phyloP scores from a whole-genome alignment of 2,888 invertebrate genomes.

The Cryptocephalus primarius region DNA sequence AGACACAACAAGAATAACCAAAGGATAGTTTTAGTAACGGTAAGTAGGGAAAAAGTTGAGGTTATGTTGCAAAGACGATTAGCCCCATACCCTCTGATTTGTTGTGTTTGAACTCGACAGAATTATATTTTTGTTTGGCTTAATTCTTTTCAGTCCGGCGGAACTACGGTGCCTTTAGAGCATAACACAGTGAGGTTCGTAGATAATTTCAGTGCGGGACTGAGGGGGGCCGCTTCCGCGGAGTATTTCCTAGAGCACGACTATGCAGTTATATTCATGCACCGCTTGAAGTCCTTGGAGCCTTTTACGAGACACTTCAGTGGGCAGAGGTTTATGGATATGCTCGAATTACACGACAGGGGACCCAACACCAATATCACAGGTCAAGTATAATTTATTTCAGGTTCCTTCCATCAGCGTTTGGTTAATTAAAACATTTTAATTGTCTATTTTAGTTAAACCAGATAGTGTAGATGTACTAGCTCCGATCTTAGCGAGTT shows the following conservation, averaged over 20 bases:
- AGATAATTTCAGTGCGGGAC: conserved; percentile 97
- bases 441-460: conserved; percentile 43
- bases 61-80: conserved; percentile 13
- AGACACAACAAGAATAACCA: conserved; percentile 55
- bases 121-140: background rate
- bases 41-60: conserved; percentile 36
- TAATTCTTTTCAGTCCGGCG: conserved; percentile 65
- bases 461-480: conserved; percentile 63
- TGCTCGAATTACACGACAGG: conserved; percentile 56
- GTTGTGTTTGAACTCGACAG: background rate
- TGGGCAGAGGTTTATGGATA: conserved; percentile 67
- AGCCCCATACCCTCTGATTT: background rate
- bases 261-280: conserved; percentile 90
- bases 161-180: conserved; percentile 93
- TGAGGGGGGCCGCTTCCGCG: conserved; percentile 86
- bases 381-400: conserved; percentile 36
- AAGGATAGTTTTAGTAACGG: conserved; percentile 70
- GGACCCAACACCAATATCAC: conserved; percentile 54
- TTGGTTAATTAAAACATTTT: conserved; percentile 5
- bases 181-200: conserved; percentile 96
- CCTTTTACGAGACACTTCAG: conserved; percentile 85
- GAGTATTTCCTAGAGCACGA: conserved; percentile 85
- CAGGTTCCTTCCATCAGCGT: background rate
- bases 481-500: conserved; percentile 58
- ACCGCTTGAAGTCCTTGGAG: conserved; percentile 79